Conservation (phyloP, 2,113 vertebrate genomes). For the Onychorhynchus coronatus region DNA sequence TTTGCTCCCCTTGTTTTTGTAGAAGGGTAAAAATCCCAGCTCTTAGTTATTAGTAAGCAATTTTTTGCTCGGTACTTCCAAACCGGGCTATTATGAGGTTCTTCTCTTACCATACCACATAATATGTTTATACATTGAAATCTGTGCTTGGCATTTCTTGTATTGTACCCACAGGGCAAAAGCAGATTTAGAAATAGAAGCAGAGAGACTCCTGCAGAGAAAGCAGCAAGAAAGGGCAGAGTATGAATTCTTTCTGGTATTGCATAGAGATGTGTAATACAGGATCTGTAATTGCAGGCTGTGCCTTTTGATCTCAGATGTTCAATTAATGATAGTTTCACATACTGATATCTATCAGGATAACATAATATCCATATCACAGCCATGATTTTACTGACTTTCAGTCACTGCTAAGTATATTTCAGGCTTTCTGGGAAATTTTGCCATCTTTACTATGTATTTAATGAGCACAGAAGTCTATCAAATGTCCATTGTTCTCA, state of each 20-base stretch:
- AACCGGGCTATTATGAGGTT: not conserved
- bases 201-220: not conserved
- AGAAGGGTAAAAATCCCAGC: not conserved
- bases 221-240: not conserved
- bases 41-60: not conserved
- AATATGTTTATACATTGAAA: not conserved
- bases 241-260: not conserved
- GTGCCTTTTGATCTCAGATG: not conserved
- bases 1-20: not conserved
- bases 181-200: not conserved
- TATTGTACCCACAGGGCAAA: not conserved
- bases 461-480: not conserved
- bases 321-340: not conserved
- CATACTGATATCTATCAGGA: not conserved
- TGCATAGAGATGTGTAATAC: not conserved
- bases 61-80: not conserved
- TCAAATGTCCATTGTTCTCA: constrained; percentile 12
- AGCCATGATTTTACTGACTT: not conserved
- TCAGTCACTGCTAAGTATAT: not conserved
- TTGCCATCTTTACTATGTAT: not conserved
- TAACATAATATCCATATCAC: not conserved
- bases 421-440: not conserved
- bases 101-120: not conserved
- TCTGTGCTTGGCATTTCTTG: not conserved
- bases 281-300: not conserved